Evolutionary conservation across 2,888 invertebrate species (phyloP).

Genomic region (Thecocarcelia acutangulata): DNA sequence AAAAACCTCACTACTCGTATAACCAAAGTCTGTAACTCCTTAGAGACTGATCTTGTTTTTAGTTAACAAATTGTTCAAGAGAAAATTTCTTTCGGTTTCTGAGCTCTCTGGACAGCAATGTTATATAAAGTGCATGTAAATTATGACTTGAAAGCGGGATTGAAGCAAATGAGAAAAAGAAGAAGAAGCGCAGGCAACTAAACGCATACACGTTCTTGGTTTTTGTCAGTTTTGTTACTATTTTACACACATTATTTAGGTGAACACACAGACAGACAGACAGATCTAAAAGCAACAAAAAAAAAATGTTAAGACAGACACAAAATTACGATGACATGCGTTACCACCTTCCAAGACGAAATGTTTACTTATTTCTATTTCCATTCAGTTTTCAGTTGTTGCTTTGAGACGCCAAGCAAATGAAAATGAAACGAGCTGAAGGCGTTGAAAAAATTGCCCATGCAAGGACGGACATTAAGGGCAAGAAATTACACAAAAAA

Average conservation of each 20-base stretch:
- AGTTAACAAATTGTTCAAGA: slow-evolving; percentile 8
- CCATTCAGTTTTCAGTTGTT: slow-evolving; percentile 35
- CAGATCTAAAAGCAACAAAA: slow-evolving; percentile 69
- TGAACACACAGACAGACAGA: slow-evolving; percentile 33
- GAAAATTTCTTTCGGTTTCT: slow-evolving; percentile 29
- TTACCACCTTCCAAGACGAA: slow-evolving; percentile 76
- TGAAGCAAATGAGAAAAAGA: too few species aligned
- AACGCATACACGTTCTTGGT: slow-evolving; percentile 10
- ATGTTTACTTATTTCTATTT: slow-evolving; percentile 43
- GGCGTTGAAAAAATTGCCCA: slow-evolving; percentile 65
- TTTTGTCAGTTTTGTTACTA: not conserved
- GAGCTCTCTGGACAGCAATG: not conserved
- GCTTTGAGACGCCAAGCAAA: slow-evolving; percentile 63
- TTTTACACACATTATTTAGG: slow-evolving; percentile 4
- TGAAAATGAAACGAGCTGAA: slow-evolving; percentile 65
- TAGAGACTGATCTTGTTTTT: slow-evolving; percentile 21
- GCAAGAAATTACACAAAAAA: slow-evolving; percentile 14
- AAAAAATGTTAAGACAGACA: slow-evolving; percentile 70
- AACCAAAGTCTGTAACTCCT: slow-evolving; percentile 46
- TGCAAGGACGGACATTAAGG: slow-evolving; percentile 45
- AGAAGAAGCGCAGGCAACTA: slow-evolving; percentile 43
- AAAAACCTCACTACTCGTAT: slow-evolving; percentile 6
- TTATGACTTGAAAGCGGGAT: slow-evolving; percentile 56
- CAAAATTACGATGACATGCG: slow-evolving; percentile 80
- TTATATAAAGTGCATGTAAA: slow-evolving; percentile 61